A percentile compares a stretch with the other conserved stretches of the same genome.
Evolutionary conservation across 1,140 invertebrate genomes (phyloP).

Genomic region (Zaprionus inermis): DNA sequence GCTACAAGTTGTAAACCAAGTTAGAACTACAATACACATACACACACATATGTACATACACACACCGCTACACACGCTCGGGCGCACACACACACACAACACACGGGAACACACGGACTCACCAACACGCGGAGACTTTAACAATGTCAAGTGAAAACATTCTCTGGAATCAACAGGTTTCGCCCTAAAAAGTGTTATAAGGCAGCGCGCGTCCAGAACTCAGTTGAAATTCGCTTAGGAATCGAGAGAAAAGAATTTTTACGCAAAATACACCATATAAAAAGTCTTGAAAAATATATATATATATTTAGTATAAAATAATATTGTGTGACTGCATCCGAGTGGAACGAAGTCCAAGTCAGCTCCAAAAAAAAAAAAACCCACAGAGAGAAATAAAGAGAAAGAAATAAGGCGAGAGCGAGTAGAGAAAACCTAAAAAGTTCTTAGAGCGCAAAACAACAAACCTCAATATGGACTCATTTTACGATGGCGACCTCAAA

Average conservation of each 20-base stretch:
- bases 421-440: slow-evolving; percentile 46
- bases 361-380: slow-evolving; percentile 26
- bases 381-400: slow-evolving; percentile 16
- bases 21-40: slow-evolving; percentile 60
- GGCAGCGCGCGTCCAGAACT: slow-evolving; percentile 68
- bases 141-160: slow-evolving; percentile 83
- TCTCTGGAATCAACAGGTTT: slow-evolving; percentile 82
- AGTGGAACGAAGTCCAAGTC: slow-evolving; percentile 63
- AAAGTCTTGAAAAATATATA: slow-evolving; percentile 19
- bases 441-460: slow-evolving; percentile 60
- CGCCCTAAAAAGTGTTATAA: slow-evolving; percentile 75
- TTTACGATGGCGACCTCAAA: slow-evolving; percentile 89
- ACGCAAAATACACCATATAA: slow-evolving; percentile 8
- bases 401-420: slow-evolving; percentile 8
- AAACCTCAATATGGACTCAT: slow-evolving; percentile 86
- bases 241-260: slow-evolving; percentile 11
- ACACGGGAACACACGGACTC: slow-evolving; percentile 6
- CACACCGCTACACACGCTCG: slow-evolving; percentile 29
- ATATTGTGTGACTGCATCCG: slow-evolving; percentile 70
- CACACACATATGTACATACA: slow-evolving; percentile 36
- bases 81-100: slow-evolving; percentile 39
- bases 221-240: slow-evolving; percentile 18
- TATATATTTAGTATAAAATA: slow-evolving; percentile 23
- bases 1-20: slow-evolving; percentile 77
- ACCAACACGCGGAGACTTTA: slow-evolving; percentile 45